Base-by-base conservation (phyloP, 2,888 invertebrate genomes). In the Doris montereyensis region DNA sequence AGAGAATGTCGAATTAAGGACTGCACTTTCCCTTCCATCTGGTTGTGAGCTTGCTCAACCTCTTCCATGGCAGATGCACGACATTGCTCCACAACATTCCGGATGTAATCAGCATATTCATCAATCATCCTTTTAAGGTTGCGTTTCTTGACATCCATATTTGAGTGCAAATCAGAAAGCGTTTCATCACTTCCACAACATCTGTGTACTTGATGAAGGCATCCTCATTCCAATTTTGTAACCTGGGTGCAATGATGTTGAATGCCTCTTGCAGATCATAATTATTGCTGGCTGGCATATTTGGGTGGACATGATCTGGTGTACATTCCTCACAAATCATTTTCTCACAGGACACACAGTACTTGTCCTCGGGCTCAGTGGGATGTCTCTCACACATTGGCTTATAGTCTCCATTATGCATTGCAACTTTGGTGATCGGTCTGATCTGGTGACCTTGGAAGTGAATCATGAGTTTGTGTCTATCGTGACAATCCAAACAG, bases 151-250 rank as follows among this genome's bases (percentile, higher is more conserved):
- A 26, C 52, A 5, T 76, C 76, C 30, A 79, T 24, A 2, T 13
- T 24, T 10, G 68, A 35, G 5, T 28, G 17, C 5, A 60, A 28
- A 0, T 60, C 34, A n/a, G 79, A 76, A 21, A 62, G 21, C 68
- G 28, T 24, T 76, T 76, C 0, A 26, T 26, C 32, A 76, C 30
- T 17, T 76, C 79, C 4, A 4, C 3, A n/a, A 71, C 8, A 60
- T 79, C 79, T 28, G 71, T 62, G 28, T 26, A 1, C 52, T 79
- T 76, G 41, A 79, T 76, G 34, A 24, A 26, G 21, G 57, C 35
- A 65, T 76, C 76, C 10, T 76, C 76, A 34, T 79, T 79, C 76
- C 72, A 79, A 2, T 28, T 71, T n/a, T 65, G 57, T 8, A 79
- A 21, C 65, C 76, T 76, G 21, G 68, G 75, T 24, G 60, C 57